Evolutionary conservation across 2,797 vertebrate species (phyloP).

Genomic region (Denticeps clupeoides): DNA sequence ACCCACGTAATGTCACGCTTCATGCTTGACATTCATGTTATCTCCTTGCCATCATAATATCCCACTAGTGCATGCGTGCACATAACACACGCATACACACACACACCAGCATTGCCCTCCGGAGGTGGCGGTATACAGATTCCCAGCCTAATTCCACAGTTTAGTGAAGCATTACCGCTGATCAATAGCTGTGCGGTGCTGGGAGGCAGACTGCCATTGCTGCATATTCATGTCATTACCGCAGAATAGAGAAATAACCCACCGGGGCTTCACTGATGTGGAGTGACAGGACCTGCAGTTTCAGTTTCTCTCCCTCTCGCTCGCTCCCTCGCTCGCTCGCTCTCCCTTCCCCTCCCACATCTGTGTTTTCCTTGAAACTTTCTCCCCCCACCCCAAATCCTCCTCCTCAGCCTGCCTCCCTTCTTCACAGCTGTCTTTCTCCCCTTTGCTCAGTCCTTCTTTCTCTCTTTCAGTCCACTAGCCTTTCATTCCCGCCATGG

Average conservation of each 20-base stretch:
- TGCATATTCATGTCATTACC: conserved; percentile 51
- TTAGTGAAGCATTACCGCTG: conserved; percentile 60
- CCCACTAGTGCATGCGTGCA: not conserved
- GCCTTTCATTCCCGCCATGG: not conserved
- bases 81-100: conserved; percentile 11
- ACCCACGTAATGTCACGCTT: too few species aligned
- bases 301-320: too few species aligned
- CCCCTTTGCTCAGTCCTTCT: not conserved
- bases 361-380: not conserved
- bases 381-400: conserved; percentile 2
- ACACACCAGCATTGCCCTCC: not conserved
- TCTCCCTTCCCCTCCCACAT: not conserved
- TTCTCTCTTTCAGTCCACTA: not conserved
- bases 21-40: too few species aligned
- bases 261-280: conserved; percentile 11
- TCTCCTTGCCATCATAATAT: conserved; percentile 31
- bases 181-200: conserved; percentile 56
- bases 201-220: conserved; percentile 36
- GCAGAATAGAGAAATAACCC: conserved; percentile 35
- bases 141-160: conserved; percentile 51
- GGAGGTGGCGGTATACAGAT: conserved; percentile 19
- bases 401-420: not conserved
- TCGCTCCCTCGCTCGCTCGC: not conserved
- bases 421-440: not conserved
- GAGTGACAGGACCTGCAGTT: conserved; percentile 28